A percentile compares a stretch with the other conserved stretches of the same genome.
phyloP scores from a whole-genome alignment of 2,888 invertebrate species.

The Oasisia sp. region DNA sequence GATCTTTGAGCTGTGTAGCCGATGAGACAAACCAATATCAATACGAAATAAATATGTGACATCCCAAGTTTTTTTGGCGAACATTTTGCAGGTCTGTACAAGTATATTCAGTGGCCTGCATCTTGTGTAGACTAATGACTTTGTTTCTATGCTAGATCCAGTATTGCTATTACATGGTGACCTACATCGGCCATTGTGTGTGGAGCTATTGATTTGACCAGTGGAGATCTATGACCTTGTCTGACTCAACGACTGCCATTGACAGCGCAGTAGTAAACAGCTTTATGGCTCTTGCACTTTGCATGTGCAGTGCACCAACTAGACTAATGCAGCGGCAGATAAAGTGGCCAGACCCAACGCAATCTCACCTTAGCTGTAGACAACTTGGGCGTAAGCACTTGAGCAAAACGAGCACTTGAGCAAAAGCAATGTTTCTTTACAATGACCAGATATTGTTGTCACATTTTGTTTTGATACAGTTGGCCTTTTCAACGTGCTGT shows the following conservation, averaged over 20 bases:
- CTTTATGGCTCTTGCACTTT: not conserved
- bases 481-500: not conserved
- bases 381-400: not conserved
- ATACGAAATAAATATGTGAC: no score
- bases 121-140: not conserved
- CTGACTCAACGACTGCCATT: not conserved
- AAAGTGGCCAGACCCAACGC: not conserved
- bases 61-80: no score
- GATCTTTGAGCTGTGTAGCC: not conserved
- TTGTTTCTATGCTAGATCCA: not conserved
- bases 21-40: not conserved
- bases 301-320: not conserved
- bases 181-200: constrained; percentile 2
- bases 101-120: not conserved
- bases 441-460: no score
- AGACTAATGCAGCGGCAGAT: not conserved
- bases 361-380: not conserved
- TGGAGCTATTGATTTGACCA: not conserved
- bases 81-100: no score
- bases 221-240: constrained; percentile 12
- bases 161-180: not conserved
- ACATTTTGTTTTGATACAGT: not conserved
- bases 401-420: not conserved
- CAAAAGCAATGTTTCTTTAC: not conserved
- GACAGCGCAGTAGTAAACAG: not conserved